A percentile compares a stretch with the other conserved stretches of the same genome.
phyloP scores from a whole-genome alignment of 2,113 vertebrate genomes.

The Rhegmatorhina hoffmannsi region DNA sequence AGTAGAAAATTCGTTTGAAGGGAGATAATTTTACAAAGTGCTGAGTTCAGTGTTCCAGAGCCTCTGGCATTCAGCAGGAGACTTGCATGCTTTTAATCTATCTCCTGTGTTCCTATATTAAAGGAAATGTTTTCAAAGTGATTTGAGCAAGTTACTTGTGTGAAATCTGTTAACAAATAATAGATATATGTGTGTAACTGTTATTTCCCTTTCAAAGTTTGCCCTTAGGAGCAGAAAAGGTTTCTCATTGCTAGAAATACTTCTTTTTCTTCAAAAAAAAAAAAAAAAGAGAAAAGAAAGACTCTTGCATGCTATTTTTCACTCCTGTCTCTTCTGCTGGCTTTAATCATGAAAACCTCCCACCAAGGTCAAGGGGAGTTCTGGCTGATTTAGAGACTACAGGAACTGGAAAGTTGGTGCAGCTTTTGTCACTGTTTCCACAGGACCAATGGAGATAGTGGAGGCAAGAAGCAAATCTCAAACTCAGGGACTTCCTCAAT shows the following conservation, averaged over 20 bases:
- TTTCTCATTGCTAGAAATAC: neutral
- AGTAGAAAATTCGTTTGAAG: constrained; percentile 62
- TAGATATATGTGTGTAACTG: neutral
- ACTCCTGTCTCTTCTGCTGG: neutral
- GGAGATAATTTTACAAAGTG: constrained; percentile 64
- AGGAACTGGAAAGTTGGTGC: neutral
- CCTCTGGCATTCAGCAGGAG: constrained; percentile 52
- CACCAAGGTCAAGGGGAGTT: constrained; percentile 18
- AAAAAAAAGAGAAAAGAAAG: neutral
- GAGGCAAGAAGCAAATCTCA: neutral
- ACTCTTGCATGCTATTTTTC: constrained; percentile 1
- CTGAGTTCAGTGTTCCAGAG: constrained; percentile 49
- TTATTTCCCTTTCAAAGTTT: constrained; percentile 48
- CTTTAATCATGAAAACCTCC: constrained; percentile 27
- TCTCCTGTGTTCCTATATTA: constrained; percentile 56
- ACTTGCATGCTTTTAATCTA: constrained; percentile 40
- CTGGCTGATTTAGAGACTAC: constrained; percentile 13
- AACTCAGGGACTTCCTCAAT: neutral
- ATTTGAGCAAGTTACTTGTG: constrained; percentile 15
- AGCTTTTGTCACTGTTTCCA: neutral
- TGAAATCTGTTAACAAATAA: constrained; percentile 52
- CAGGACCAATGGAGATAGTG: neutral
- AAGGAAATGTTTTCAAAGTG: constrained; percentile 67
- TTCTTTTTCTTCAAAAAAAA: neutral
- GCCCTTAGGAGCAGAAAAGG: constrained; percentile 39